Conservation (phyloP, 1,140 invertebrate species). For the Bombus soroeensis region DNA sequence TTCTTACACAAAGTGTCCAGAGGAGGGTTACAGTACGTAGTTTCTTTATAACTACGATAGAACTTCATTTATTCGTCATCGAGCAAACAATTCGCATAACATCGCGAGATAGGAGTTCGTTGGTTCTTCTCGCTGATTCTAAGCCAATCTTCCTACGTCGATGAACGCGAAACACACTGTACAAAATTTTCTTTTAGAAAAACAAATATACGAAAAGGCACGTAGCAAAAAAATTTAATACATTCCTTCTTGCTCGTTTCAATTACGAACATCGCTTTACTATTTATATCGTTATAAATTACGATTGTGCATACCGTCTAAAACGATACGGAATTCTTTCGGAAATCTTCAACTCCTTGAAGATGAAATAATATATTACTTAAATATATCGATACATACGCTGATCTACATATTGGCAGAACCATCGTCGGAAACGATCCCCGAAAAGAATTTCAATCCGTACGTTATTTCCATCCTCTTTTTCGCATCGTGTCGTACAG, state of each 20-base stretch:
- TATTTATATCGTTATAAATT: too few species aligned
- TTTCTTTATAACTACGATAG: background rate
- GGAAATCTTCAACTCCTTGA: background rate
- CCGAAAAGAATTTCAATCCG: background rate
- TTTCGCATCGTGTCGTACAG: background rate
- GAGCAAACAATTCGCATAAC: background rate
- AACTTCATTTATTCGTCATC: background rate
- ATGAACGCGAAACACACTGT: too few species aligned
- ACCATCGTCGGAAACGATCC: background rate
- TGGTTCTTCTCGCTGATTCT: too few species aligned
- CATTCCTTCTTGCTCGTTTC: too few species aligned
- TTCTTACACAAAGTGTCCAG: background rate
- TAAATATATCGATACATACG: background rate
- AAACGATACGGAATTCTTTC: background rate
- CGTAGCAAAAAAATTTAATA: too few species aligned
- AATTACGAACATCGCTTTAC: too few species aligned
- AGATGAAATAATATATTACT: background rate
- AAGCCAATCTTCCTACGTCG: too few species aligned
- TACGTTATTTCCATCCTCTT: background rate
- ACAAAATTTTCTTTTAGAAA: too few species aligned
- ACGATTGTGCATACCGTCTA: too few species aligned
- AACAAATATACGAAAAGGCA: too few species aligned
- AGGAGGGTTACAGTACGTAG: rapidly evolving
- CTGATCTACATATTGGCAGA: background rate
- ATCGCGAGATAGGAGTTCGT: too few species aligned